Conservation (phyloP, 2,888 invertebrate species). For the Nemoura dubitans region DNA sequence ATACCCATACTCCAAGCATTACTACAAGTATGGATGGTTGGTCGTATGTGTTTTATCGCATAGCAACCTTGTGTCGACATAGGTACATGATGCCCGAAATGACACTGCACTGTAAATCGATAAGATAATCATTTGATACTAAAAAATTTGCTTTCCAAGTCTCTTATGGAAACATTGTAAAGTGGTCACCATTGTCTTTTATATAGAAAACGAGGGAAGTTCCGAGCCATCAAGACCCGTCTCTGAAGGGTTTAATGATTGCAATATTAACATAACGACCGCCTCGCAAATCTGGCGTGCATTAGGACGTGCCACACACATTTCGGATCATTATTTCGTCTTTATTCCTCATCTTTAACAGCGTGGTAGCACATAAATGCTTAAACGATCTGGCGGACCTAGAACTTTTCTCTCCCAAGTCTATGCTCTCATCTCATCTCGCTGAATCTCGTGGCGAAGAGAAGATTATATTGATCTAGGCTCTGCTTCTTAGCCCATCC, state of each 20-base stretch:
- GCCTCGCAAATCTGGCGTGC: not conserved
- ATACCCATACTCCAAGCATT: too few species aligned
- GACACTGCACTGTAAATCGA: not conserved
- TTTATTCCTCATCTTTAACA: conserved; percentile 2
- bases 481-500: not conserved
- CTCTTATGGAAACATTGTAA: not conserved
- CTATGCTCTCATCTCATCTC: conserved; percentile 7
- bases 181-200: not conserved
- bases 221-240: not conserved
- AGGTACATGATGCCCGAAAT: not conserved
- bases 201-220: not conserved
- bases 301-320: not conserved
- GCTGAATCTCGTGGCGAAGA: not conserved
- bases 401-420: not conserved
- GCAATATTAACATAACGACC: not conserved
- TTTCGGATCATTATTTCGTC: not conserved
- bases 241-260: conserved; percentile 3
- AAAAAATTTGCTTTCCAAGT: not conserved
- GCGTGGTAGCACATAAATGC: conserved; percentile 5
- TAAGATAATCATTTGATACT: not conserved
- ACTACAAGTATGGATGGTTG: not conserved
- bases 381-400: not conserved
- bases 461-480: conserved; percentile 4
- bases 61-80: not conserved
- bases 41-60: not conserved